Evolutionary conservation across 2,113 vertebrate species (phyloP), one percentile per base, ranked within the genome.

Genomic region (Paramisgurnus dabryanus): DNA sequence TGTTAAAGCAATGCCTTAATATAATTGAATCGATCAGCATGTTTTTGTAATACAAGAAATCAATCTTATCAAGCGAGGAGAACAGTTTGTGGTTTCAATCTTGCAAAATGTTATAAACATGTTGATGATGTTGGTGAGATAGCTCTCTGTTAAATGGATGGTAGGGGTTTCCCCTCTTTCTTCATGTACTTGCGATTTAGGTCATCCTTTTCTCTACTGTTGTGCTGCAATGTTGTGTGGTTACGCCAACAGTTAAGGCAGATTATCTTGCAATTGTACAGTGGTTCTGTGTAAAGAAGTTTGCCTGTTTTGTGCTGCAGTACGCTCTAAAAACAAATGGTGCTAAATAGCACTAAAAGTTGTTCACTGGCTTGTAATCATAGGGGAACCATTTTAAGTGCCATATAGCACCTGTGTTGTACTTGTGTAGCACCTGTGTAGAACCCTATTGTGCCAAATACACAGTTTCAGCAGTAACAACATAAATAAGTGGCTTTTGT

Each of bases 141-240:
- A 12, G 50, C 50, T 53, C 50, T 47, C 53, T 57, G 13, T 58
- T 58, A 7, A 58, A 58, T 0, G 7, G 17, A 58, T 8, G 0
- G 43, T 75, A 39, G 72, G 58, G 72, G 58, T 64, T 75, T 50
- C 72, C 72, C 72, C 72, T 60, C 15, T 49, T 71, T 40, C 64
- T 22, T 75, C 12, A 11, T 49, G 43, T n/a, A 47, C 18, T 18
- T 64, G 22, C 34, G 43, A 49, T 75, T 18, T 64, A 75, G 72
- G 22, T 45, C 57, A 63, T 49, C 41, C 58, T 64, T 57, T 75
- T 3, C 58, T 34, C 22, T 75, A 12, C 72, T 75, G 58, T 43
- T 5, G 58, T 75, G 58, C 72, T 64, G 58, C 43, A 49, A 63
- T 63, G 64, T 58, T 17, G 18, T 72, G 47, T 75, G 67, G 7